These are phyloP conservation scores for Helarctos malayanus DNA, from an alignment of 2,797 vertebrate genomes.

Conservation along the genomic window DNA sequence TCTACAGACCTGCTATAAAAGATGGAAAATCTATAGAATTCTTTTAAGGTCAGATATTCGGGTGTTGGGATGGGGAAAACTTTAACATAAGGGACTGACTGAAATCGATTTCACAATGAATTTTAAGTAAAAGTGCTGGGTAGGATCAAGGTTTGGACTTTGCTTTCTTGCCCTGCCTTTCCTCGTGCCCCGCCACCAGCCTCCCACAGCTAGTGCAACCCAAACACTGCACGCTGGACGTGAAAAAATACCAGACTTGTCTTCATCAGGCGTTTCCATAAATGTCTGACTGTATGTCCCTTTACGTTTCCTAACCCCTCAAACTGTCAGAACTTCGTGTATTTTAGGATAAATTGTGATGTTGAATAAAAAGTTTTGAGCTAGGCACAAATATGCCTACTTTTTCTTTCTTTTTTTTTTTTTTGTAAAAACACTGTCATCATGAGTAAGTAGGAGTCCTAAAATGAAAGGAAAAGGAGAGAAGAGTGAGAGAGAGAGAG, in stretches of 20 bases:
- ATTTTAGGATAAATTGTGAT: conserved; percentile 37
- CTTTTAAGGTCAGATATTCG: background rate
- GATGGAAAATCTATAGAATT: background rate
- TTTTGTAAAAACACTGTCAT: background rate
- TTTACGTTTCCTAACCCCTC: background rate
- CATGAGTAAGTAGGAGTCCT: background rate
- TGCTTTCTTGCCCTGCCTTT: background rate
- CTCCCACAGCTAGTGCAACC: background rate
- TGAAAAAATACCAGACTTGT: background rate
- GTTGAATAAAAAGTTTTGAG: conserved; percentile 3
- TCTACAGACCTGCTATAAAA: background rate
- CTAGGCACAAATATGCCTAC: background rate
- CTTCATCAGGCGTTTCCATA: background rate
- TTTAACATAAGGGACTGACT: background rate
- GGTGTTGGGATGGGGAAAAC: background rate
- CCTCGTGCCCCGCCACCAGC: fast-evolving
- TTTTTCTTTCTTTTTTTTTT: background rate
- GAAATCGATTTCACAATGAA: background rate
- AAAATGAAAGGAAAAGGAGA: background rate
- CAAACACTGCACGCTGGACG: background rate
- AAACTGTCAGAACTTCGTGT: background rate
- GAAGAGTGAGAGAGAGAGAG: background rate
- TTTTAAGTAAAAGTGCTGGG: background rate
- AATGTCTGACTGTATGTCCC: background rate
- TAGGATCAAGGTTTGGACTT: background rate